These are phyloP conservation scores for Phania funesta DNA, from an alignment of 2,888 invertebrate species.

Conservation along the genomic window DNA sequence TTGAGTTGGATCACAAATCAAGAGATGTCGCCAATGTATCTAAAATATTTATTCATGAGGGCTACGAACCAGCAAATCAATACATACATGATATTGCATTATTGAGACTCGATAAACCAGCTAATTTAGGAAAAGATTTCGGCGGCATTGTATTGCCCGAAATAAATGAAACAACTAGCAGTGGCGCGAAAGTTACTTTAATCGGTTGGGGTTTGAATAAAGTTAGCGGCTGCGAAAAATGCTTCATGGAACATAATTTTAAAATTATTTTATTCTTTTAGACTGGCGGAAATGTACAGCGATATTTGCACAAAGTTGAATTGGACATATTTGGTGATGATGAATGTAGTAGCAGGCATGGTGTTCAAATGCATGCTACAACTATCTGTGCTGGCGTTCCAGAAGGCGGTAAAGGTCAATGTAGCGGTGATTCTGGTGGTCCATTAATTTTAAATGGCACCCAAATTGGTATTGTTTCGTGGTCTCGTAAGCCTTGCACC, in stretches of 20 bases:
- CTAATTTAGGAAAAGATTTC: slow-evolving; percentile 69
- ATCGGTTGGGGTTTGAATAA: slow-evolving; percentile 80
- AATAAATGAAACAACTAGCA: slow-evolving; percentile 63
- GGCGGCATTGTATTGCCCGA: slow-evolving; percentile 73
- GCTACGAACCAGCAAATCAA: slow-evolving; percentile 72
- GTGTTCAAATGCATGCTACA: slow-evolving; percentile 73
- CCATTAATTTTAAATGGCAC: slow-evolving; percentile 77
- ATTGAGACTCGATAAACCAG: slow-evolving; percentile 70
- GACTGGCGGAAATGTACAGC: slow-evolving; percentile 77
- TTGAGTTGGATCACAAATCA: slow-evolving; percentile 70
- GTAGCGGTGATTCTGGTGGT: slow-evolving; percentile 81
- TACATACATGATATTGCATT: slow-evolving; percentile 76
- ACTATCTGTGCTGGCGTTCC: slow-evolving; percentile 81
- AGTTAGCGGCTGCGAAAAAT: slow-evolving; percentile 67
- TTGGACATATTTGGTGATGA: slow-evolving; percentile 77
- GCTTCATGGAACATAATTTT: neutral
- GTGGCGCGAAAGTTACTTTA: slow-evolving; percentile 71
- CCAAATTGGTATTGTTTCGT: slow-evolving; percentile 80
- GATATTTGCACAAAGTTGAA: slow-evolving; percentile 78
- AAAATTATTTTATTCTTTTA: slow-evolving; percentile 62
- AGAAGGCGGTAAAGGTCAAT: slow-evolving; percentile 81
- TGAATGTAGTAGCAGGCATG: slow-evolving; percentile 77
- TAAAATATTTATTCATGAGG: slow-evolving; percentile 74
- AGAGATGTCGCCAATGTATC: slow-evolving; percentile 71
- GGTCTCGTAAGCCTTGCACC: slow-evolving; percentile 81